Percentiles rank a stretch among this genome's conserved stretches.
These are phyloP conservation scores for Tyto alba DNA, from an alignment of 2,113 vertebrate genomes.

Conservation along the genomic window DNA sequence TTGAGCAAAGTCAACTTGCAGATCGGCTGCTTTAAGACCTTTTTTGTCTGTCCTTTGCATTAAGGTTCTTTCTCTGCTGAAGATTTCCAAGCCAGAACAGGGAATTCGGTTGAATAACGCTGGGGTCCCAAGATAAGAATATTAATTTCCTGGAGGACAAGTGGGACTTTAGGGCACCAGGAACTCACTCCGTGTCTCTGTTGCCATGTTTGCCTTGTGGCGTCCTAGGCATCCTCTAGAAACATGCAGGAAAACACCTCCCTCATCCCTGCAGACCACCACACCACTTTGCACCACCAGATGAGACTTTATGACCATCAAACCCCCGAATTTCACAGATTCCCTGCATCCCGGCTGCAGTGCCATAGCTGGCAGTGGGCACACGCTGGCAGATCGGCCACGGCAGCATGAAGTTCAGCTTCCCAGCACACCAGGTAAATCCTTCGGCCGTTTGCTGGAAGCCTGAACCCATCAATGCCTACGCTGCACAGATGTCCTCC, in stretches of 20 bases:
- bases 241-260: background rate
- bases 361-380: rapidly evolving
- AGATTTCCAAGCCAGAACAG: background rate
- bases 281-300: background rate
- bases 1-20: background rate
- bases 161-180: background rate
- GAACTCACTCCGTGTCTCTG: background rate
- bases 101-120: background rate
- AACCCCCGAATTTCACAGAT: background rate
- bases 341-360: background rate
- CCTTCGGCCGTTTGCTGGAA: background rate
- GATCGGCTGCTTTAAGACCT: background rate
- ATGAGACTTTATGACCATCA: background rate
- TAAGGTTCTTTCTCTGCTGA: background rate
- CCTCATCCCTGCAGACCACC: background rate
- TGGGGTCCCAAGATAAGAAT: background rate
- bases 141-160: background rate
- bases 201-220: background rate
- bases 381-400: background rate
- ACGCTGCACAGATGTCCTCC: background rate
- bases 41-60: background rate
- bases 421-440: background rate
- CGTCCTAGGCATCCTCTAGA: background rate
- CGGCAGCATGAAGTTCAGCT: background rate
- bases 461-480: background rate